These are phyloP conservation scores for Takifugu rubripes DNA, from an alignment of 2,797 vertebrate species.

Conservation along the genomic window DNA sequence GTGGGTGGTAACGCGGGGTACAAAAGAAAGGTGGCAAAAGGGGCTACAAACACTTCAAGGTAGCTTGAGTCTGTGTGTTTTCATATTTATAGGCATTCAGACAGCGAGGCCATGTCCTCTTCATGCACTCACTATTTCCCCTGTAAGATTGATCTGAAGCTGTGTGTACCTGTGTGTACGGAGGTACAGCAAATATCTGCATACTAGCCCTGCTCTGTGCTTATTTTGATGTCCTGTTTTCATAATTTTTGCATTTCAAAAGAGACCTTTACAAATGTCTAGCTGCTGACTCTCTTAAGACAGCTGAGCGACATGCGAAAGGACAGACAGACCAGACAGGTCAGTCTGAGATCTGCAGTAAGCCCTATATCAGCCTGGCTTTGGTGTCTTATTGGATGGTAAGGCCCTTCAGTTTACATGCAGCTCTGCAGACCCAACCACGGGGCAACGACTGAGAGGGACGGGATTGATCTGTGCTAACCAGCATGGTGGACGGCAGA, in stretches of 20 bases:
- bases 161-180: conserved; percentile 11
- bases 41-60: conserved; percentile 53
- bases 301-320: conserved; percentile 25
- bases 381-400: conserved; percentile 66
- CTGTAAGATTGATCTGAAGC: conserved; percentile 10
- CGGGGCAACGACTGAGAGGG: conserved; percentile 16
- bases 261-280: conserved; percentile 64
- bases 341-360: conserved; percentile 54
- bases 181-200: conserved; percentile 4
- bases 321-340: conserved; percentile 43
- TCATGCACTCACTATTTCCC: conserved; percentile 23
- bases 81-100: conserved; percentile 51
- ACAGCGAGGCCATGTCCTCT: conserved; percentile 41
- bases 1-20: conserved; percentile 22
- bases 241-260: conserved; percentile 50
- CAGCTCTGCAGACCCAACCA: conserved; percentile 23
- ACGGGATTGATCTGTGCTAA: conserved; percentile 39
- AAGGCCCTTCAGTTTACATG: conserved; percentile 54
- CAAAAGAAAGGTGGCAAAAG: conserved; percentile 34
- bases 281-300: conserved; percentile 27
- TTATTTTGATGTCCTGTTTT: conserved; percentile 20
- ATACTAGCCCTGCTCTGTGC: conserved; percentile 12
- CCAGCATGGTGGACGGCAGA: conserved; percentile 31
- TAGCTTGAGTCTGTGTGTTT: conserved; percentile 34
- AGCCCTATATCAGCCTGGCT: conserved; percentile 63